A percentile compares a stretch with the other conserved stretches of the same genome.
phyloP scores from a whole-genome alignment of 2,888 invertebrate genomes.

The Polymixis flavicincta region DNA sequence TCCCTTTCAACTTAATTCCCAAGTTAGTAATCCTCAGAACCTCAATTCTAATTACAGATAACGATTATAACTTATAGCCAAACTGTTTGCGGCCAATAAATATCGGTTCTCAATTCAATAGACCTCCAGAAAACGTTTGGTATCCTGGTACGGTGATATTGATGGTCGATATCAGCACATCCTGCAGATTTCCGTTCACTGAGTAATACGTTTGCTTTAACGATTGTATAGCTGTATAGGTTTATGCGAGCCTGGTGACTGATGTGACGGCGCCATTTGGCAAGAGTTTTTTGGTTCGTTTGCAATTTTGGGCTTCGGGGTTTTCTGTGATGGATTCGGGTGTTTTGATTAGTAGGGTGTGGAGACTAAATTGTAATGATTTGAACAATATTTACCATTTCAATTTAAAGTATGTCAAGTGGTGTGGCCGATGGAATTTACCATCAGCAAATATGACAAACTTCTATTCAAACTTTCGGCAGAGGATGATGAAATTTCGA shows the following conservation, averaged over 20 bases:
- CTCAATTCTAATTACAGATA: conserved; percentile 47
- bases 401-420: not conserved
- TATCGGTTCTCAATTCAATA: conserved; percentile 75
- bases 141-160: conserved; percentile 74
- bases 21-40: conserved; percentile 14
- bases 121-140: conserved; percentile 73
- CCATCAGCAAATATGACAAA: too few species aligned
- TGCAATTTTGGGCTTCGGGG: conserved; percentile 39
- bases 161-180: conserved; percentile 79
- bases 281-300: conserved; percentile 45
- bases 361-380: not conserved
- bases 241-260: conserved; percentile 57
- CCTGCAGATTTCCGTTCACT: conserved; percentile 81
- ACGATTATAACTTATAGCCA: conserved; percentile 54
- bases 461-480: too few species aligned
- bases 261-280: conserved; percentile 55
- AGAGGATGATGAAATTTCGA: too few species aligned
- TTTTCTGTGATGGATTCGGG: conserved; percentile 39
- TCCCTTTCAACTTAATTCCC: conserved; percentile 20
- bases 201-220: conserved; percentile 82
- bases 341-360: conserved; percentile 27
- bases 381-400: not conserved
- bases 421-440: too few species aligned
- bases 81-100: conserved; percentile 75
- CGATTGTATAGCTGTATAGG: conserved; percentile 70